These are phyloP conservation scores for Syrista parreyssii DNA, from an alignment of 2,888 invertebrate species.

Conservation along the genomic window DNA sequence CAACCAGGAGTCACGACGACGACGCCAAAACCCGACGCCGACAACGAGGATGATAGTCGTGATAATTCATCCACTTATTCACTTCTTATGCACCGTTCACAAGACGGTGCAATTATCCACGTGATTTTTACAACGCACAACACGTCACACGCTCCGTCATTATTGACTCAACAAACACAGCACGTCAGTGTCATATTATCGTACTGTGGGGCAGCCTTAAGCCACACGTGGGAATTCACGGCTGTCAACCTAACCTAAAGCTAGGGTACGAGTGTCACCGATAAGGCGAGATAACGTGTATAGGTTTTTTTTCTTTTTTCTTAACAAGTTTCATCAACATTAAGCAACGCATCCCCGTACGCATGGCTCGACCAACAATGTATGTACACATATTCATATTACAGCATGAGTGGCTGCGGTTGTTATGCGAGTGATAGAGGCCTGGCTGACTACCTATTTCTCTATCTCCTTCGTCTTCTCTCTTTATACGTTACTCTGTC, in stretches of 20 bases:
- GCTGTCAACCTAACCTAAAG: background rate
- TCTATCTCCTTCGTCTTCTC: background rate
- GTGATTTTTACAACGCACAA: background rate
- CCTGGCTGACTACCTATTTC: background rate
- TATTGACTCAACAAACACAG: background rate
- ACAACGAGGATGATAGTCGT: background rate
- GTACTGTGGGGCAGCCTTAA: background rate
- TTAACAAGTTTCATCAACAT: background rate
- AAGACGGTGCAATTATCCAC: background rate
- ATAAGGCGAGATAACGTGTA: background rate
- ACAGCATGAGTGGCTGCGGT: background rate
- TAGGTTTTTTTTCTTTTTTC: background rate
- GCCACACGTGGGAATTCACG: background rate
- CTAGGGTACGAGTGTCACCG: background rate
- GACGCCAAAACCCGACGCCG: background rate
- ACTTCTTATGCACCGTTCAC: background rate
- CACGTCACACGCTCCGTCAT: background rate
- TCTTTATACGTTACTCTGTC: constrained; percentile 1
- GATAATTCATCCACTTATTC: background rate
- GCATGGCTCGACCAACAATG: background rate
- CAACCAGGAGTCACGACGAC: background rate
- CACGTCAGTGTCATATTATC: background rate
- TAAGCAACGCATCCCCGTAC: background rate
- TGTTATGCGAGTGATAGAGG: background rate
- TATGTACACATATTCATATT: background rate